A percentile compares a stretch with the other conserved stretches of the same genome.
Conservation (phyloP, 2,888 invertebrate genomes). For the Lasioglossum oenotherae region DNA sequence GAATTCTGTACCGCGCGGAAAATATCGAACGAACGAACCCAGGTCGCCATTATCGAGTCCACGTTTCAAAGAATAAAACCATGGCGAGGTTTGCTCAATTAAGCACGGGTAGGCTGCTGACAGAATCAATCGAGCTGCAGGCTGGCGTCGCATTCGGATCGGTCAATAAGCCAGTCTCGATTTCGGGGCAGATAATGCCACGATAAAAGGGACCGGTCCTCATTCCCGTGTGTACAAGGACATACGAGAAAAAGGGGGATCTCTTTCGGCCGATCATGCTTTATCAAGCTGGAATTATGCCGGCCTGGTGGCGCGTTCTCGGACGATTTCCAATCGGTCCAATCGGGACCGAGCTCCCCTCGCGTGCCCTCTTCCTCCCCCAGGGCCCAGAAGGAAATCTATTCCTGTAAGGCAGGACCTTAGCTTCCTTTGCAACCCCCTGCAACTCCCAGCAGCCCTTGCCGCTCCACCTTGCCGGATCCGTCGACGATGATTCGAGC, state of each 20-base stretch:
- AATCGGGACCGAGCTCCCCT: slow-evolving; percentile 60
- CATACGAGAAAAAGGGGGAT: slow-evolving; percentile 49
- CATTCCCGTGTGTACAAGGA: slow-evolving; percentile 18
- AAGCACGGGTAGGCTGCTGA: neutral
- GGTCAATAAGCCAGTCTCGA: slow-evolving; percentile 69
- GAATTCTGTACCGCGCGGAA: neutral
- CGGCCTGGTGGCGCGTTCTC: slow-evolving; percentile 72
- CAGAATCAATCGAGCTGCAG: neutral
- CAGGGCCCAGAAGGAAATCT: slow-evolving; percentile 60
- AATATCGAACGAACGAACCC: neutral
- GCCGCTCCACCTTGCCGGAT: slow-evolving; percentile 38
- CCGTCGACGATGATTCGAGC: slow-evolving; percentile 60
- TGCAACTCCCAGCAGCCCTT: neutral
- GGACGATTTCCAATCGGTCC: slow-evolving; percentile 70
- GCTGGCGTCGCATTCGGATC: slow-evolving; percentile 57
- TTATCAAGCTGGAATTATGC: slow-evolving; percentile 77
- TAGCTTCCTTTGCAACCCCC: slow-evolving; percentile 37
- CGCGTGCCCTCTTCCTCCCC: slow-evolving; percentile 22
- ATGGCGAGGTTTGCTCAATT: neutral
- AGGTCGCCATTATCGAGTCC: neutral
- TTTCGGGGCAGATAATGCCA: slow-evolving; percentile 65
- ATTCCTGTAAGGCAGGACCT: slow-evolving; percentile 51
- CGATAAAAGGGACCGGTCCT: slow-evolving; percentile 60
- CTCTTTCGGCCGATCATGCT: slow-evolving; percentile 73
- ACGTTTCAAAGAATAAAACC: neutral